Conservation (phyloP, 2,888 invertebrate genomes). For the Drosophila peninsularis region DNA sequence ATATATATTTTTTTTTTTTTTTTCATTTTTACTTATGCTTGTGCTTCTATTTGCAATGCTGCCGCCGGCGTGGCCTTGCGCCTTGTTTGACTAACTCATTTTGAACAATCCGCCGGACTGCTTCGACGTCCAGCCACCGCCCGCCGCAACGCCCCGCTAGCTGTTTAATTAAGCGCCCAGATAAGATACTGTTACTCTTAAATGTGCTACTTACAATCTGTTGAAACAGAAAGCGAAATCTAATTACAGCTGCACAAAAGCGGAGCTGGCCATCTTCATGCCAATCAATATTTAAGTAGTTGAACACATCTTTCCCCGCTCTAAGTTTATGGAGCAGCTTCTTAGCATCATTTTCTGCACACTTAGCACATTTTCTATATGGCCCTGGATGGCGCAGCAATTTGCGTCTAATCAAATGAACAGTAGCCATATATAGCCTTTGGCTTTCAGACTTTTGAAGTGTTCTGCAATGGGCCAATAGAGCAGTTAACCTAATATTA, state of each 20-base stretch:
- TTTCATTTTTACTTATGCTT: constrained; percentile 54
- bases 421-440: background rate
- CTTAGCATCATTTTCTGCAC: background rate
- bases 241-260: constrained; percentile 60
- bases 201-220: constrained; percentile 62
- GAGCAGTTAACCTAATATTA: background rate
- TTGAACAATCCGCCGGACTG: constrained; percentile 69
- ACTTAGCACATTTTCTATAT: background rate
- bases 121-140: background rate
- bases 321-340: constrained; percentile 1
- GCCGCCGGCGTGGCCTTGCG: constrained; percentile 67
- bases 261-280: constrained; percentile 26
- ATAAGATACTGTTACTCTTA: constrained; percentile 68
- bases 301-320: constrained; percentile 14
- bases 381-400: background rate
- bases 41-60: constrained; percentile 41
- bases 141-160: constrained; percentile 9
- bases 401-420: constrained; percentile 4
- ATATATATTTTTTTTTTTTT: background rate
- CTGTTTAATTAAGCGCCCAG: constrained; percentile 72
- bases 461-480: too few species aligned
- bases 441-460: too few species aligned
- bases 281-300: constrained; percentile 62
- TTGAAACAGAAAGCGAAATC: constrained; percentile 63
- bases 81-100: constrained; percentile 79